Evolutionary conservation across 2,888 invertebrate genomes (phyloP).

Genomic region (Eristalis pertinax): DNA sequence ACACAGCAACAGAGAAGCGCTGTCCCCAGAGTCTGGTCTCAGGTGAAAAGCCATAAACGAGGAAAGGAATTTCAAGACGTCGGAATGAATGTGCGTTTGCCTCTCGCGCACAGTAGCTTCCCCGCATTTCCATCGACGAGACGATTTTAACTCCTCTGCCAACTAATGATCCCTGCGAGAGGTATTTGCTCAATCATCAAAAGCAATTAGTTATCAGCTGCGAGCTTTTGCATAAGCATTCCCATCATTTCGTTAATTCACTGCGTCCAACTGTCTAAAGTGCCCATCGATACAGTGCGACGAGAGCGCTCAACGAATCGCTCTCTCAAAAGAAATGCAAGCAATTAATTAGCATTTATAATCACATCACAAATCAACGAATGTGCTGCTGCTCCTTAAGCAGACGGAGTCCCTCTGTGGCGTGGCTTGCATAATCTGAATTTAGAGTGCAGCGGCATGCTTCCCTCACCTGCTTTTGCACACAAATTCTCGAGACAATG

Average conservation of each 20-base stretch:
- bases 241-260: not conserved
- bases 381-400: not conserved
- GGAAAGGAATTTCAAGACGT: too few relatives aligned
- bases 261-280: not conserved
- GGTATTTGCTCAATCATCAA: not conserved
- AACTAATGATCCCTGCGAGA: not conserved
- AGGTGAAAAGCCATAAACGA: too few relatives aligned
- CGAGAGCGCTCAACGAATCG: not conserved
- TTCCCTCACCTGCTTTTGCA: not conserved
- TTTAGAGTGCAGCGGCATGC: not conserved
- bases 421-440: not conserved
- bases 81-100: too few relatives aligned
- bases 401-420: not conserved
- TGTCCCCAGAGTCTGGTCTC: too few relatives aligned
- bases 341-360: not conserved
- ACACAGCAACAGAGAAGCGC: too few relatives aligned
- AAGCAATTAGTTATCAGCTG: not conserved
- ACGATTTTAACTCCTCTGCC: not conserved
- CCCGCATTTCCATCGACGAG: not conserved
- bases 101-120: too few relatives aligned
- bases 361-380: not conserved
- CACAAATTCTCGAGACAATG: constrained; percentile 45
- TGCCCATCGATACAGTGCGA: not conserved
- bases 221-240: not conserved
- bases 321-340: not conserved